Percentiles rank a stretch among this genome's conserved stretches.
These are phyloP conservation scores for Epinephelus coioides DNA, from an alignment of 2,797 vertebrate genomes.

Conservation along the genomic window DNA sequence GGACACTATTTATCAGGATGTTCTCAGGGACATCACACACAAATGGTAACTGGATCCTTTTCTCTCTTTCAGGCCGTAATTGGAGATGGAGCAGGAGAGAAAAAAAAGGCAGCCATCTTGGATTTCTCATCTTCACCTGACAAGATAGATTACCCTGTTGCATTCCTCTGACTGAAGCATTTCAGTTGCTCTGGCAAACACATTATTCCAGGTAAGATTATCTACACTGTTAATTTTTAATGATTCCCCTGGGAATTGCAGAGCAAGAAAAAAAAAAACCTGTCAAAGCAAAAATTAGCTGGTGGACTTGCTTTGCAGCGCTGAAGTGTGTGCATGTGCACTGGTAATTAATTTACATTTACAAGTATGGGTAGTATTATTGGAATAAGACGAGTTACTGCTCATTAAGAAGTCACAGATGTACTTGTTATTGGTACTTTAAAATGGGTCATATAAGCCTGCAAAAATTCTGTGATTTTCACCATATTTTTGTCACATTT, in stretches of 20 bases:
- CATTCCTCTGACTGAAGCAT: constrained; percentile 69
- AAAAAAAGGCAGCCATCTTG: constrained; percentile 73
- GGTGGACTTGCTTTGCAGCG: background rate
- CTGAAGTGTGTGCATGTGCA: background rate
- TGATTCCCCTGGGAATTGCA: constrained; percentile 85
- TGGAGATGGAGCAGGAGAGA: constrained; percentile 51
- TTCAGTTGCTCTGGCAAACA: constrained; percentile 71
- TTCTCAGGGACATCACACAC: constrained; percentile 33
- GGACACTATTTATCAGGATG: constrained; percentile 39
- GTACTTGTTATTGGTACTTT: background rate
- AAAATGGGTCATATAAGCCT: background rate
- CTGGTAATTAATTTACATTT: background rate
- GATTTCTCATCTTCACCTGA: constrained; percentile 74
- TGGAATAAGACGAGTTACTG: background rate
- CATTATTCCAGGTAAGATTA: constrained; percentile 77
- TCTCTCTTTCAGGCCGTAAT: constrained; percentile 77
- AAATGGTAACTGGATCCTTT: constrained; percentile 74
- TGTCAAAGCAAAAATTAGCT: background rate
- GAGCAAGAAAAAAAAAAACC: constrained; percentile 58
- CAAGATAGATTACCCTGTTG: constrained; percentile 71
- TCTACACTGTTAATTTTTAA: constrained; percentile 78
- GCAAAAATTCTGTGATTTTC: background rate
- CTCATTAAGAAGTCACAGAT: background rate
- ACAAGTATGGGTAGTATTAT: background rate
- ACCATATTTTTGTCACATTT: background rate